Base-by-base conservation (phyloP, 2,888 invertebrate species). In the Acanthosoma haemorrhoidale region DNA sequence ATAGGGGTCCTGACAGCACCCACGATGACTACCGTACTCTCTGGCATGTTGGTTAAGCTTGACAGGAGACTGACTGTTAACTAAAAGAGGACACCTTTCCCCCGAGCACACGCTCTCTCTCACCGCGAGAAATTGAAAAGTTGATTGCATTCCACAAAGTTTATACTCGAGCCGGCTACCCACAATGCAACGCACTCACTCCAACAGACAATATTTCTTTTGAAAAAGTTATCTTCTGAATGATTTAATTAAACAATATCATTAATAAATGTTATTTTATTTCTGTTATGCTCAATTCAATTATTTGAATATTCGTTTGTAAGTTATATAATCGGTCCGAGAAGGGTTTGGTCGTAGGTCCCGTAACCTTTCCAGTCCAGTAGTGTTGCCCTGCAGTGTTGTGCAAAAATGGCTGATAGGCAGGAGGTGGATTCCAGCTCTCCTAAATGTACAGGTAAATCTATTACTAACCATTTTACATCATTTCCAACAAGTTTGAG, bases 1-100 rank as follows among this genome's bases (percentile, higher is more conserved):
- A 94, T 89, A 2, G 93, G 91, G n/a, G 94, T 93, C 75, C 94
- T 83, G 16, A 86, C 89, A 15, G 89, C 92, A 25, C 90, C 87
- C 8, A 90, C 86, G 76, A 94, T 92, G 64, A 86, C 87, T 57
- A 89, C 88, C 68, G 66, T 31, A n/a, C 15, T 6, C 2, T 31
- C 43, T 0, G 66, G n/a, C 66, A 66, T 66, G 11, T 16, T 43
- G 13, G 13, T 25, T 4, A 18, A 36, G 11, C n/a, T 34, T 3
- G 34, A 18, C 61, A 61, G 21, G 25, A 34, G 9, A 16, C 34
- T 25, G 18, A 9, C 21, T n/a, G 21, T 8, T 25, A 16, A 21
- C 16, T 15, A 66, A 66, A 66, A 31, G 43, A 32, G 43, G 43
- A 8, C 66, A 43, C 31, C 66, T 66, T 43, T 43, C 66, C 15